These are phyloP conservation scores for Torymus tubicola DNA, from an alignment of 2,888 invertebrate genomes.

Conservation along the genomic window DNA sequence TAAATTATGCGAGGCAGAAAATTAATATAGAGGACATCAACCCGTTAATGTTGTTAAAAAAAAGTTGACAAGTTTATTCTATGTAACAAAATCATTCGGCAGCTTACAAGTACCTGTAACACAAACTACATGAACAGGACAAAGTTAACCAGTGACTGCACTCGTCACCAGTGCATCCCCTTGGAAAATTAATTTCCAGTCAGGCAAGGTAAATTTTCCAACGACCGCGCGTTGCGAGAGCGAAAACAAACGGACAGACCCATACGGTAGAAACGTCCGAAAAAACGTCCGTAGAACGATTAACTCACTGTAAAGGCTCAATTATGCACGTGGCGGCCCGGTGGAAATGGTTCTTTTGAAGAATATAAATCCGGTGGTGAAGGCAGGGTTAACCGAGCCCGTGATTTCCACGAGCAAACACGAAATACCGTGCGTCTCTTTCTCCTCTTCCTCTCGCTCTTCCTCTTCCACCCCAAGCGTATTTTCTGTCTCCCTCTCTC, in stretches of 20 bases:
- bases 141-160: neutral
- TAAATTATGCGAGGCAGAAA: no score
- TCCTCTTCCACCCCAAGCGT: neutral
- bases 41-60: no score
- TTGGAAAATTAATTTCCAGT: conserved; percentile 35
- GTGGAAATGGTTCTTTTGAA: conserved; percentile 58
- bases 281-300: conserved; percentile 41
- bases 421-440: conserved; percentile 37
- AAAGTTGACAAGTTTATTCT: no score
- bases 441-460: conserved; percentile 16
- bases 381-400: conserved; percentile 60
- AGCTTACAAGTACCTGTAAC: no score
- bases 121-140: no score
- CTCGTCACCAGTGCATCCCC: neutral
- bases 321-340: conserved; percentile 51
- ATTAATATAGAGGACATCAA: no score
- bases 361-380: conserved; percentile 58
- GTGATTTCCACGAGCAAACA: conserved; percentile 63
- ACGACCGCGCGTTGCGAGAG: neutral
- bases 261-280: no score
- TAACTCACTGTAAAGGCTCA: conserved; percentile 49
- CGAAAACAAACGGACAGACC: neutral
- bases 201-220: neutral
- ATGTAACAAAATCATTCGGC: no score
- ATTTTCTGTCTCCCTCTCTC: conserved; percentile 11